Evolutionary conservation across 2,888 invertebrate genomes (phyloP).

Genomic region (Tenodera sinensis): DNA sequence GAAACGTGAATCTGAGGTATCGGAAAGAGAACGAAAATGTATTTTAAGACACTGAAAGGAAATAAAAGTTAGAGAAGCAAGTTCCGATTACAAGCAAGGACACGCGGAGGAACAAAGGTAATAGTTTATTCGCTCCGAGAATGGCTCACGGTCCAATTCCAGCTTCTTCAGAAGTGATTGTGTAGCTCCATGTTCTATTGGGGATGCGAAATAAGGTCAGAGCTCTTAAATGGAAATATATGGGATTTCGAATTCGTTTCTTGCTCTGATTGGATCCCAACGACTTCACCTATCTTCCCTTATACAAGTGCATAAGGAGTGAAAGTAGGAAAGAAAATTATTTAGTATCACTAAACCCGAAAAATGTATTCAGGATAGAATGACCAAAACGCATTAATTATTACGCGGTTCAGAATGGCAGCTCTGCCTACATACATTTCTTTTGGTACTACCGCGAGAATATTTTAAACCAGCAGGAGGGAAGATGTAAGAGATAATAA

Average conservation of each 20-base stretch:
- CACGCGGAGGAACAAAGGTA: neutral
- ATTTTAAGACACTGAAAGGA: neutral
- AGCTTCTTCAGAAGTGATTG: slow-evolving; percentile 5
- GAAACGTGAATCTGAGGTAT: neutral
- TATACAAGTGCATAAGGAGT: neutral
- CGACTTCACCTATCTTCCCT: neutral
- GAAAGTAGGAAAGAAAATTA: neutral
- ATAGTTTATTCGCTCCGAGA: neutral
- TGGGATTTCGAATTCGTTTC: slow-evolving; percentile 2
- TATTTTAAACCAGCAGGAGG: too few species aligned
- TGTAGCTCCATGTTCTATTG: neutral
- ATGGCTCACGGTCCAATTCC: neutral
- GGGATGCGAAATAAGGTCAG: slow-evolving; percentile 4
- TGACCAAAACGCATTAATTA: too few species aligned
- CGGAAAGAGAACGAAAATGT: neutral
- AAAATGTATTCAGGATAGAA: too few species aligned
- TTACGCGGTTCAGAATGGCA: too few species aligned
- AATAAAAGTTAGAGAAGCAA: neutral
- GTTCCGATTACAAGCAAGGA: neutral
- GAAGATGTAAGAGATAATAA: too few species aligned
- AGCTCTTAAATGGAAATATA: slow-evolving; percentile 15
- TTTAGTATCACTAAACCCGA: neutral
- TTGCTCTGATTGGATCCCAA: neutral
- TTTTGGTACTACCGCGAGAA: too few species aligned
- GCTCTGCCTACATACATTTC: too few species aligned